Base-by-base conservation (phyloP, 2,113 vertebrate genomes). In the Indicator indicator region DNA sequence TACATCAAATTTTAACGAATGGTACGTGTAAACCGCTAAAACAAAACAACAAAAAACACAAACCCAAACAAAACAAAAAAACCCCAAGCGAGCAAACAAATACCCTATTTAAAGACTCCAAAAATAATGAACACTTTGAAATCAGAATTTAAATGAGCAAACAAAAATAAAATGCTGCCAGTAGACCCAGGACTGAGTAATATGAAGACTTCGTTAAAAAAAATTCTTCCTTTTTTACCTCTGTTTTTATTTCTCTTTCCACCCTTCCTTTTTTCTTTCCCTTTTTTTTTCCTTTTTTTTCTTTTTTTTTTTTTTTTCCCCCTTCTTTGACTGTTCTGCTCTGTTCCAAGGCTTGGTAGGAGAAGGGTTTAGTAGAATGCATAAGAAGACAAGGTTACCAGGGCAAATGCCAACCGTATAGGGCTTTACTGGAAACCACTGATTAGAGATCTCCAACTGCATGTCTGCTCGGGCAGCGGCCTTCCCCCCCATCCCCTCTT, bases 1-100 rank as follows among this genome's bases (percentile, higher is more conserved):
- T 97, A 99, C 99, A 97, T 99, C 99, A 98, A 99, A 99, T 99
- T 99, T 99, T 99, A 99, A 99, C 98, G 99, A 99, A 99, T 99
- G 99, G 99, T 99, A 99, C 98, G 99, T 99, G 98, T 99, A 99
- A 99, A 98, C 94, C 88, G 79, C 96, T 98, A 98, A 98, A 98
- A 98, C 89, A 96, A 96, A 94, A 91, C 86, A 71, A 42, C 63
- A 65, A 64, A 64, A 68, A 81, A 36, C 78, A 68, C 78, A 87
- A 95, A 91, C 28, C 56, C 91, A 93, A 97, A 96, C 86, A 73
- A 95, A 95, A 89, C 92, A 96, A 97, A 97, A 97, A 98, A 97
- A 98, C 97, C 98, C 98, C 98, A 97, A 98, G 86, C 91, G 97
- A 98, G 96, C 92, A 97, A 98, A 98, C 97, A 97, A 85, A 92